Evolutionary conservation across 2,888 invertebrate species (phyloP), one percentile per base, ranked within the genome.

Genomic region (Acleris sparsana): DNA sequence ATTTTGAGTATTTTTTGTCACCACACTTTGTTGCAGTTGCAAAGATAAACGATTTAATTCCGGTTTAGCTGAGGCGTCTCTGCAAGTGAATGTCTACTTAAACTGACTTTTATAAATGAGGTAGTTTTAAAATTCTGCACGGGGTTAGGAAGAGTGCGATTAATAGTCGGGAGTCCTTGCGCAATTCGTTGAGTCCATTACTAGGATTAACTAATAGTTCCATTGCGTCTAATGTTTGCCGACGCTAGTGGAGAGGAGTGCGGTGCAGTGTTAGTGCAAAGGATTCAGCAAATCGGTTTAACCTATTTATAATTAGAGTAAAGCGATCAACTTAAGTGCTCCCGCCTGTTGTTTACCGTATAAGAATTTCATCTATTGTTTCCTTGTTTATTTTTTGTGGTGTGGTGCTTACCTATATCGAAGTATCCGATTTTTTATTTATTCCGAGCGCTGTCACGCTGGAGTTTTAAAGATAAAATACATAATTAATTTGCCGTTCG

Each of bases 51-150:
- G 71, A 70, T 71, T 73, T 72, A 69, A 71, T 72, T 73, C 72
- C 68, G 68, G 66, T 57, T 59, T 61, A 70, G 62, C 64, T 25
- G 59, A 67, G 67, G 65, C 67, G 53, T 71, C 69, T 55, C 72
- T 65, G 71, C 69, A 69, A 67, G 66, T 62, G 69, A 69, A 63
- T 69, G 69, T 69, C 69, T 67, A 69, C 72, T 71, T 70, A 64
- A 74, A 55, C 58, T 70, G 80, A 84, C 83, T 77, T 77, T 75
- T 75, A 84, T 82, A 80, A 86, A 86, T 83, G 82, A 78, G 71
- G 70, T 63, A 61, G 72, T 78, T 80, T 82, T 78, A 79, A 85
- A 84, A 83, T 80, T 77, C 79, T 70, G 67, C 72, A 65, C 74
- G 71, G 71, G 71, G 70, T 68, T 53, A 70, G 78, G 78, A 80